Evolutionary conservation across 2,113 vertebrate genomes (phyloP).

Genomic region (Grantiella picta): DNA sequence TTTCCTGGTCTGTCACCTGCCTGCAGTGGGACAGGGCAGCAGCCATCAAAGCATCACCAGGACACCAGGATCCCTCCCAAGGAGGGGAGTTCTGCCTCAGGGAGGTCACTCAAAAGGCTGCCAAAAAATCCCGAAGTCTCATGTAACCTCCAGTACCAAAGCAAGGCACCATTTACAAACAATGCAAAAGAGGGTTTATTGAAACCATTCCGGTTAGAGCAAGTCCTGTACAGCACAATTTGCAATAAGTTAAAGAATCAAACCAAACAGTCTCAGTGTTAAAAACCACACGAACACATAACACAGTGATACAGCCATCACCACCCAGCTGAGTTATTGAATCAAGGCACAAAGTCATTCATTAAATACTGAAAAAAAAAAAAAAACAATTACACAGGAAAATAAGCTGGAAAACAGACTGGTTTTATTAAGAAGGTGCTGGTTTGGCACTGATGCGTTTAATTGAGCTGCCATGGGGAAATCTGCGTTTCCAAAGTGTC

Average conservation of each 20-base stretch:
- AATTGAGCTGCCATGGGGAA: constrained; percentile 37
- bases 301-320: constrained; percentile 18
- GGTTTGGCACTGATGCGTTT: constrained; percentile 28
- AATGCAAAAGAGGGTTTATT: constrained; percentile 68
- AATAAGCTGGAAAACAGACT: constrained; percentile 14
- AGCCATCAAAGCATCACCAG: background rate
- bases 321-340: constrained; percentile 14
- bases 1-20: background rate
- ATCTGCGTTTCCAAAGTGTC: background rate
- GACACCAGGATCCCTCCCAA: background rate
- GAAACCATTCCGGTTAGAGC: background rate
- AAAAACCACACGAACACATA: background rate
- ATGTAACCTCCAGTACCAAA: background rate
- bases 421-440: constrained; percentile 26
- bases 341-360: constrained; percentile 71
- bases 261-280: constrained; percentile 19
- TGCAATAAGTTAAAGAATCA: constrained; percentile 61
- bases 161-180: constrained; percentile 25
- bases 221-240: background rate
- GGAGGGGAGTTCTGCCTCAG: accelerated
- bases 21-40: accelerated
- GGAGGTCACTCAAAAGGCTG: background rate
- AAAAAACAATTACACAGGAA: background rate
- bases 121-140: background rate
- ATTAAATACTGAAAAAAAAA: background rate